Evolutionary conservation across 2,113 vertebrate species (phyloP), one percentile per base, ranked within the genome.

Genomic region (Muscicapa adusta): DNA sequence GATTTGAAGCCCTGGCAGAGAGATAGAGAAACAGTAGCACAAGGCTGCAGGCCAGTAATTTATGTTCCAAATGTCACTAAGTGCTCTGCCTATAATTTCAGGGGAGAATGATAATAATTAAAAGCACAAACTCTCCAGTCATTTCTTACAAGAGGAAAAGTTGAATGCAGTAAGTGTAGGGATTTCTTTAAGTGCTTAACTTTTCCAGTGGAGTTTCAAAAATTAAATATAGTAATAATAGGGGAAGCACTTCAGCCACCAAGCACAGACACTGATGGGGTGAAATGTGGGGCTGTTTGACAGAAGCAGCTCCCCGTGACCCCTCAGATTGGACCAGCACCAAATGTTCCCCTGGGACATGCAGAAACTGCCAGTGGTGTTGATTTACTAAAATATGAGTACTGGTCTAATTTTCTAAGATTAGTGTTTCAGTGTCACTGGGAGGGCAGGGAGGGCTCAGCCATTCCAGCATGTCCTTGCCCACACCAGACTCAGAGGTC

Each of bases 1-100:
- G 97, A 98, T 98, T 98, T 96, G 90, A 94, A 97, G 97, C 78
- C 91, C 97, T 98, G 97, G 98, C 97, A 97, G 91, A 92, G 81
- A 95, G 93, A 96, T 95, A 45, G 89, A 97, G 97, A 97, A 98
- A 97, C 97, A 94, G 98, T 98, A 98, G 98, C 97, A 97, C 75
- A 96, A 95, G 97, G 97, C 98, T 98, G 94, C 96, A 97, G 98
- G 98, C 97, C 97, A 98, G 97, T 98, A 98, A 98, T 98, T 98
- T 97, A 97, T 97, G 98, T 97, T 98, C 98, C 86, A 75, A 98
- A 98, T 98, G 97, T 97, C 97, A 97, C 91, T 82, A 96, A 97
- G 92, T 95, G 85, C 95, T 97, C 96, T 97, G 97, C 97, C 97
- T 98, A 80, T 98, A 98, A 98, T 98, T 98, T 98, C 96, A 96